Evolutionary conservation across 2,113 vertebrate species (phyloP).

Genomic region (Bombycilla garrulus): DNA sequence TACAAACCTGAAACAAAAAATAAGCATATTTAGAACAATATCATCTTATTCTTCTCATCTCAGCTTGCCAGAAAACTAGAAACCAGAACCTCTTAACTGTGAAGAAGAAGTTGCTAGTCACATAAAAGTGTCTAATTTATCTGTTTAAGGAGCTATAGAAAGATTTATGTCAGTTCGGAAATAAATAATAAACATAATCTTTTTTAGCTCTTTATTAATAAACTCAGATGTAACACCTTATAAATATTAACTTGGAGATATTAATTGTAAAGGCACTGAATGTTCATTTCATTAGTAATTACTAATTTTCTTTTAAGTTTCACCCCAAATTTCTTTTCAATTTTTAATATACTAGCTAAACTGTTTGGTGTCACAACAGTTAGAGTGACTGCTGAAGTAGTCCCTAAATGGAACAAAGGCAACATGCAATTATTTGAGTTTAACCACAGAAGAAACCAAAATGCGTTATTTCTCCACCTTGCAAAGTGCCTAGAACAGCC

Average conservation of each 20-base stretch:
- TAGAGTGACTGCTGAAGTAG: background rate
- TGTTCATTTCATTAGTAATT: background rate
- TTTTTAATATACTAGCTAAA: background rate
- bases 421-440: background rate
- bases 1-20: constrained; percentile 75
- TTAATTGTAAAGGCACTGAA: background rate
- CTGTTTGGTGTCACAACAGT: background rate
- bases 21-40: background rate
- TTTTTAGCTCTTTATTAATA: background rate
- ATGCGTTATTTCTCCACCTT: fast-evolving
- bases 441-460: background rate
- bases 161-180: background rate
- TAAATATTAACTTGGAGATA: background rate
- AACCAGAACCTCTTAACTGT: background rate
- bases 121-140: background rate
- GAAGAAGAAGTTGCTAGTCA: background rate
- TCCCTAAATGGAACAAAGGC: background rate
- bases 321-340: background rate
- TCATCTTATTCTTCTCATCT: background rate
- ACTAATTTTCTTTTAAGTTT: background rate
- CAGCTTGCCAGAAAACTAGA: background rate
- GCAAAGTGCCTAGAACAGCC: background rate
- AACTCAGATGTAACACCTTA: background rate
- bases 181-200: background rate
- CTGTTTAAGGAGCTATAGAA: background rate